Evolutionary conservation across 2,888 invertebrate species (phyloP).

Genomic region (Drosophila mettleri): DNA sequence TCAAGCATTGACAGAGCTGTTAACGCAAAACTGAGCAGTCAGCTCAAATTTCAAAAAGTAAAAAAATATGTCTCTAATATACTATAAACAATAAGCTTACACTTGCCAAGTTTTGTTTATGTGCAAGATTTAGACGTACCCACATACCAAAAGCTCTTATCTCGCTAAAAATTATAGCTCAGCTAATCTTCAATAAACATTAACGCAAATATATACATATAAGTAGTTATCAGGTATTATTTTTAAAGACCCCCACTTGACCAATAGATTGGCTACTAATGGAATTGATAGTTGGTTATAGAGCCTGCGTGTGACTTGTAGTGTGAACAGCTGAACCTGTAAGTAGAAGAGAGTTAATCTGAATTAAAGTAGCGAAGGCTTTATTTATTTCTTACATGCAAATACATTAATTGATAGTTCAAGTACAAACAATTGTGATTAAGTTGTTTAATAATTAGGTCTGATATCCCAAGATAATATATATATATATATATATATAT

Average conservation of each 20-base stretch:
- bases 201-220: conserved; percentile 3
- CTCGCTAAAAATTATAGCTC: conserved; percentile 44
- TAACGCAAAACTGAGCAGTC: conserved; percentile 33
- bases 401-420: too few species aligned
- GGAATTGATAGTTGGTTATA: conserved; percentile 49
- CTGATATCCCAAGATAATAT: conserved; percentile 57
- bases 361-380: background rate
- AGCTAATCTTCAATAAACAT: conserved; percentile 59
- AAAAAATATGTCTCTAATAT: background rate
- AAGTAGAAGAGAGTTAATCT: conserved; percentile 25
- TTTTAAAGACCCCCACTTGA: conserved; percentile 64
- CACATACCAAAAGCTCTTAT: conserved; percentile 64
- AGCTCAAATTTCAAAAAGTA: conserved; percentile 11
- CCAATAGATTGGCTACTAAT: background rate
- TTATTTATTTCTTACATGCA: too few species aligned
- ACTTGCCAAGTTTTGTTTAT: background rate
- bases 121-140: background rate
- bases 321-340: conserved; percentile 17
- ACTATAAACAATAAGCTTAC: background rate
- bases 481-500: too few species aligned
- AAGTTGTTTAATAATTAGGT: conserved; percentile 24
- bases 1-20: background rate
- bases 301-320: conserved; percentile 25
- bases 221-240: conserved; percentile 52
- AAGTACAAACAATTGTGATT: background rate